Percentiles rank a stretch among this genome's conserved stretches.
Evolutionary conservation across 1,140 invertebrate genomes (phyloP).

Genomic region (Glomeris maerens): DNA sequence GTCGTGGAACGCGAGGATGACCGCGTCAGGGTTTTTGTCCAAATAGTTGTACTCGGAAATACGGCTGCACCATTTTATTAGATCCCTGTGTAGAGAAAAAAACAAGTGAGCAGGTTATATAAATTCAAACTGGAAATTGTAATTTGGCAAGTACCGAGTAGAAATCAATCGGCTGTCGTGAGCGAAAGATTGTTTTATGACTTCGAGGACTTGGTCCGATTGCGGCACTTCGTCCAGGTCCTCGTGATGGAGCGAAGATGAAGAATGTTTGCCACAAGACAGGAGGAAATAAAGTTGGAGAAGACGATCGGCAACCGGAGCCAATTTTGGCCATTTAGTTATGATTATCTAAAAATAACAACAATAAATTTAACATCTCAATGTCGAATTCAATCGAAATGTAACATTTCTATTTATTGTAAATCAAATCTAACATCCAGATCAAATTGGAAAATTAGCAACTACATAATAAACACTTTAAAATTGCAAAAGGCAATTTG

Average conservation of each 20-base stretch:
- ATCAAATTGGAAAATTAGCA: too few relatives aligned
- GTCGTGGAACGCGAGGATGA: constrained; percentile 67
- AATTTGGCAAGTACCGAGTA: constrained; percentile 41
- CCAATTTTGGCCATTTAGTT: constrained; percentile 47
- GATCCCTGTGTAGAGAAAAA: constrained; percentile 39
- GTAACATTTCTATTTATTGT: too few relatives aligned
- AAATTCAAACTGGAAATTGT: constrained; percentile 6
- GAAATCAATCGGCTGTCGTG: constrained; percentile 31
- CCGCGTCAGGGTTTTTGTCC: constrained; percentile 48
- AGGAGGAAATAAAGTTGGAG: constrained; percentile 71
- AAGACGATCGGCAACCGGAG: constrained; percentile 58
- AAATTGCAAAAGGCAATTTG: too few relatives aligned
- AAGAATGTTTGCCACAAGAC: constrained; percentile 52
- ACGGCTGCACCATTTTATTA: constrained; percentile 82
- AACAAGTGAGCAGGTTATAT: constrained; percentile 1
- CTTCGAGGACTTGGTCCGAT: too few relatives aligned
- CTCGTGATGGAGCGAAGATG: too few relatives aligned
- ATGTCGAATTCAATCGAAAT: too few relatives aligned
- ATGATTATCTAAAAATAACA: constrained; percentile 25
- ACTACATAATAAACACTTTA: too few relatives aligned
- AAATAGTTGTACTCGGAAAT: constrained; percentile 55
- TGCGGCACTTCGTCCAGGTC: constrained; percentile 9
- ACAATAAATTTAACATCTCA: too few relatives aligned
- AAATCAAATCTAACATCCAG: too few relatives aligned
- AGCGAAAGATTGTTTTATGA: constrained; percentile 24